Percentiles rank a stretch among this genome's conserved stretches.
These are phyloP conservation scores for Anisognathus igniventris DNA, from an alignment of 2,797 vertebrate genomes.

Conservation along the genomic window DNA sequence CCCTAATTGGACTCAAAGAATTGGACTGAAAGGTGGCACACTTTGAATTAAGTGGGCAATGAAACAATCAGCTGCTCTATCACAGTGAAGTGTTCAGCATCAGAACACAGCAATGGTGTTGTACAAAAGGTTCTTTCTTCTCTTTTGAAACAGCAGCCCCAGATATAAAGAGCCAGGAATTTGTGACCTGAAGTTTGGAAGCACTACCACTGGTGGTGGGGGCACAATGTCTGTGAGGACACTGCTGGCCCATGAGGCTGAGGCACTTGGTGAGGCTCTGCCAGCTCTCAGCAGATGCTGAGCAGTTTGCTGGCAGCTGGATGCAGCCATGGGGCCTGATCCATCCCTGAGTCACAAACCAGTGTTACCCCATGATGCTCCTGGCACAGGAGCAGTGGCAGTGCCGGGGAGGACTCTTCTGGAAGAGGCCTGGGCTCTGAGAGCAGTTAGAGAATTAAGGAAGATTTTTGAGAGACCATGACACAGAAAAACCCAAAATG, in stretches of 20 bases:
- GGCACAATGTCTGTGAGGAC: background rate
- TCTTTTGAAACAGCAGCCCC: background rate
- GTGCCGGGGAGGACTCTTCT: background rate
- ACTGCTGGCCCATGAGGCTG: rapidly evolving
- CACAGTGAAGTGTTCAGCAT: rapidly evolving
- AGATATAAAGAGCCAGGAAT: background rate
- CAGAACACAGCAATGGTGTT: background rate
- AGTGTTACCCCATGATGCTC: rapidly evolving
- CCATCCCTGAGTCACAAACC: background rate
- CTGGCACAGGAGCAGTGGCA: background rate
- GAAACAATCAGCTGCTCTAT: background rate
- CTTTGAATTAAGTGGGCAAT: background rate
- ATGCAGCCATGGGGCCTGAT: background rate
- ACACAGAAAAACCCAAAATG: background rate
- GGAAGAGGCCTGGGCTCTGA: background rate
- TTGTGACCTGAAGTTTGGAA: background rate
- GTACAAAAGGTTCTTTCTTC: background rate
- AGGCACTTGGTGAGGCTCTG: background rate
- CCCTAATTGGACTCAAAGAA: background rate
- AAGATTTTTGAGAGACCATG: background rate
- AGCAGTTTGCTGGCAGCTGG: background rate
- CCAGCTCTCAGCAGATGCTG: background rate
- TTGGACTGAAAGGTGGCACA: background rate
- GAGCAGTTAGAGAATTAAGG: background rate
- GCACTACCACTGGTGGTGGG: background rate